Conservation (phyloP, 2,888 invertebrate species). For the Heterodera filipjevi region DNA sequence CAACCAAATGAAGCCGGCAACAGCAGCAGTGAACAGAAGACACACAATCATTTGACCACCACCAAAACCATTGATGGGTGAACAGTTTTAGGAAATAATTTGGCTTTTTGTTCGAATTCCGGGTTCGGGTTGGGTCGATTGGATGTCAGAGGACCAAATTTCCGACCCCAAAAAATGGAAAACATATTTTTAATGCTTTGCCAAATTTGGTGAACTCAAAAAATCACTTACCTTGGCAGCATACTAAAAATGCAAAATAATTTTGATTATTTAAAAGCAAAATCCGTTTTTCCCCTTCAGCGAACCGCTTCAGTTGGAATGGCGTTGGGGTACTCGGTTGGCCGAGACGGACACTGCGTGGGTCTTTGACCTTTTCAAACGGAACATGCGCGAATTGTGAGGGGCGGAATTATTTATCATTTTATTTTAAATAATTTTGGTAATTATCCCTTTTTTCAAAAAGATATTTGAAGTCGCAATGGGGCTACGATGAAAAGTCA, state of each 20-base stretch:
- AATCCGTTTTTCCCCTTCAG: slow-evolving; percentile 45
- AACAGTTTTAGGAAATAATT: background rate
- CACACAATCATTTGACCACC: background rate
- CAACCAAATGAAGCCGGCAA: background rate
- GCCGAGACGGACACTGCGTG: slow-evolving; percentile 47
- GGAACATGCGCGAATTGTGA: slow-evolving; percentile 58
- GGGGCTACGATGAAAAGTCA: slow-evolving; percentile 69
- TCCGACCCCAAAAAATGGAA: too few species aligned
- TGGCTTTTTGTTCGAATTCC: too few species aligned
- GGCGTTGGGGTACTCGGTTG: slow-evolving; percentile 58
- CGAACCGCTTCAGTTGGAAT: slow-evolving; percentile 46
- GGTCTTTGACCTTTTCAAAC: slow-evolving; percentile 55
- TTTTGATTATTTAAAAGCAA: too few species aligned
- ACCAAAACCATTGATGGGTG: slow-evolving; percentile 19
- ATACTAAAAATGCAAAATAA: too few species aligned
- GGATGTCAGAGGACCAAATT: too few species aligned
- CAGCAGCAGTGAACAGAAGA: background rate
- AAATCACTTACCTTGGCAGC: too few species aligned
- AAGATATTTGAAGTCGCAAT: slow-evolving; percentile 74
- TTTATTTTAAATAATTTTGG: background rate
- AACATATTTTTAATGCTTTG: too few species aligned
- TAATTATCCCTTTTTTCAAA: too few species aligned
- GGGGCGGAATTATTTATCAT: slow-evolving; percentile 25
- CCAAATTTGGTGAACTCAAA: too few species aligned
- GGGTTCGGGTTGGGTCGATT: too few species aligned